phyloP scores from a whole-genome alignment of 2,797 vertebrate genomes.

The Anomalospiza imberbis region DNA sequence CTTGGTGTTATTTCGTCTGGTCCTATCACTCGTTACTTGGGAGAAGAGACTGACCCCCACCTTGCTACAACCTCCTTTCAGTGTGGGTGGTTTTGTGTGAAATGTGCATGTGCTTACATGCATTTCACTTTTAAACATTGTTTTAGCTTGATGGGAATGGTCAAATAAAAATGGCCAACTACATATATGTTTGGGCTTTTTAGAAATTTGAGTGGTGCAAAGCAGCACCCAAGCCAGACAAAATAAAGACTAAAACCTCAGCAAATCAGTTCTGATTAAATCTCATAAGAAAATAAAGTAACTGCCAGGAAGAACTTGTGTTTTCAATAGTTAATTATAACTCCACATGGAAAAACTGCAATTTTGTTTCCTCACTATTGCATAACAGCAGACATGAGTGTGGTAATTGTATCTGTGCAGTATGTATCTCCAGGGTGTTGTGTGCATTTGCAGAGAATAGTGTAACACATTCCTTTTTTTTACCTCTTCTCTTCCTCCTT shows the following conservation, averaged over 20 bases:
- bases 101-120: not conserved
- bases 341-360: constrained; percentile 12
- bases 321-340: constrained; percentile 36
- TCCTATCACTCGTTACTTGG: not conserved
- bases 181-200: not conserved
- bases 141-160: not conserved
- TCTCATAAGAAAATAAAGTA: constrained; percentile 29
- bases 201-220: not conserved
- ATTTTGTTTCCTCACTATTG: not conserved
- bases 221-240: constrained; percentile 4
- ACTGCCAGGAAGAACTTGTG: constrained; percentile 36
- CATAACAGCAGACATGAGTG: not conserved
- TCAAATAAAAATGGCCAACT: not conserved
- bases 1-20: no score
- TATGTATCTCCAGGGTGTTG: not conserved
- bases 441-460: not conserved
- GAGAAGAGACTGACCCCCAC: not conserved
- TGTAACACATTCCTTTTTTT: not conserved
- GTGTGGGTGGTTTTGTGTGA: not conserved
- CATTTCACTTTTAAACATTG: not conserved
- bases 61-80: not conserved
- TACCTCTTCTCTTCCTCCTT: not conserved
- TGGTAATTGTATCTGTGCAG: not conserved
- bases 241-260: constrained; percentile 31
- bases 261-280: constrained; percentile 28